Conservation (phyloP, 1,140 invertebrate species). For the Anoplophora glabripennis region DNA sequence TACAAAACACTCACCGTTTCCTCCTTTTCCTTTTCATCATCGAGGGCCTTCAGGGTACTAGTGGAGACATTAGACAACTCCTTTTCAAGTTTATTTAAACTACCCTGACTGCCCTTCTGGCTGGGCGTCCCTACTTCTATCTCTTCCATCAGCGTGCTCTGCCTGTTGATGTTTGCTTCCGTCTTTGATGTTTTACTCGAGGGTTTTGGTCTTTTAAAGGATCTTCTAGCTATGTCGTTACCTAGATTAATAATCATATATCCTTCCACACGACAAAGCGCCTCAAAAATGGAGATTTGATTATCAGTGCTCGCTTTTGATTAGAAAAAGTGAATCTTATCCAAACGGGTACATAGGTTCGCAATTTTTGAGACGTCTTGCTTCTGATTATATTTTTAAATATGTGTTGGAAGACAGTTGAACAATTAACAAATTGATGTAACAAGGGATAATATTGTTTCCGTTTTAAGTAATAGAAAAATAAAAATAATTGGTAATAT, state of each 20-base stretch:
- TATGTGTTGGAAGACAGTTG: no score
- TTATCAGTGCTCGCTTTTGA: no score
- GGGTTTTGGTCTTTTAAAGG: conserved; percentile 55
- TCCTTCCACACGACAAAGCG: no score
- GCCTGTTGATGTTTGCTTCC: conserved; percentile 42
- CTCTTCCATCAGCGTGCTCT: conserved; percentile 42
- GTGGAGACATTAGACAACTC: conserved; percentile 38
- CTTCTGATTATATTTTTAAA: no score
- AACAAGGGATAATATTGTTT: no score
- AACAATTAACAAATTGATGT: no score
- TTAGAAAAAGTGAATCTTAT: no score
- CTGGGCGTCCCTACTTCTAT: conserved; percentile 26
- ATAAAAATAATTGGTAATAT: no score
- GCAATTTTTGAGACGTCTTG: no score
- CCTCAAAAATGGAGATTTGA: no score
- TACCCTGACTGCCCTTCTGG: conserved; percentile 24
- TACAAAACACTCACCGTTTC: conserved; percentile 21
- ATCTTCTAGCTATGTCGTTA: conserved; percentile 70
- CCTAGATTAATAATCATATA: conserved; percentile 3
- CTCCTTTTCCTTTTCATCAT: conserved; percentile 26
- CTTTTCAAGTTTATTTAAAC: conserved; percentile 43
- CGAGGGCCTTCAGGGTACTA: conserved; percentile 28
- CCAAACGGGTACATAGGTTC: no score
- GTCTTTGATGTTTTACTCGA: conserved; percentile 41
- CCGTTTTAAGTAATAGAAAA: no score